Evolutionary conservation across 2,888 invertebrate genomes (phyloP), one percentile per base, ranked within the genome.

Genomic region (Dasypogon diadema): DNA sequence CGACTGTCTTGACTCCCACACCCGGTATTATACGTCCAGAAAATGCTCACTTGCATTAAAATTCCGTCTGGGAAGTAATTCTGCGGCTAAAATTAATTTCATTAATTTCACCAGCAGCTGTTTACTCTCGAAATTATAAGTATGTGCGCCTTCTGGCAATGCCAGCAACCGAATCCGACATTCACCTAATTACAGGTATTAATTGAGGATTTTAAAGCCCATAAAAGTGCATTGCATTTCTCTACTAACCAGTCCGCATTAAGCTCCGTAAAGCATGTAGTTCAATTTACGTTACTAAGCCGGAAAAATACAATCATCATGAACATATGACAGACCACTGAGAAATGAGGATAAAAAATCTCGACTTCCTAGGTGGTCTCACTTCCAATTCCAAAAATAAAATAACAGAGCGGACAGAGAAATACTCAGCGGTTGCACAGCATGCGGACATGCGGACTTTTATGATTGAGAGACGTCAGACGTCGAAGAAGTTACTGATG

Each of bases 351-450:
- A 75, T 75, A 75, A 75, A 54, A 75, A 63, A n/a, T 37, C 21
- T 65, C 75, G 26, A 46, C 70, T 72, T 77, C 76, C 72, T 77
- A 75, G 77, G 77, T 77, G 77, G 77, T 77, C 77, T 72, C 63
- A 63, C 75, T 74, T 76, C 75, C 75, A 76, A 77, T 76, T 77
- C 76, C 75, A 60, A 77, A 77, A 77, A 77, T 76, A 76, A 77
- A 77, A 77, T 60, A 63, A 72, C 76, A 77, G 74, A 77, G 74
- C 70, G 70, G 70, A 70, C 70, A 54, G 48, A 70, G 70, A 70
- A 70, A 70, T 54, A 46, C 70, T 70, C 34, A 22, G 34, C 70
- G 70, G 70, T 34, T 70, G 54, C 70, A 54, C 70, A 70, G 70
- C 70, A 54, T 70, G 70, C 70, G 70, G 54, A 70, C 65, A 65